Percentiles rank a stretch among this genome's conserved stretches.
Evolutionary conservation across 2,888 invertebrate genomes (phyloP).

Genomic region (Torymus texanus): DNA sequence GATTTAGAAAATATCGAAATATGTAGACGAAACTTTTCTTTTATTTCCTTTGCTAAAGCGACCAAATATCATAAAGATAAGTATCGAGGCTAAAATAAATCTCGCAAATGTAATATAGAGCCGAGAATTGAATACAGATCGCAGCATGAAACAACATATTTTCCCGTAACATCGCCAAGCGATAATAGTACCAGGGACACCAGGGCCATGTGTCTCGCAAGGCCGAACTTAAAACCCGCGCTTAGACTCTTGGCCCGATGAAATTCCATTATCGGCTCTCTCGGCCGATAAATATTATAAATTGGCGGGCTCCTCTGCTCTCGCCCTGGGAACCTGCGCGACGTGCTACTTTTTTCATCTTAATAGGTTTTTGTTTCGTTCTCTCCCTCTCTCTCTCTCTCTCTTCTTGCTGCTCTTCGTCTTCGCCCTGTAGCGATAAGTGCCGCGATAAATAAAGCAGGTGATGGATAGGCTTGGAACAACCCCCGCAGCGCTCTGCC

Average conservation of each 20-base stretch:
- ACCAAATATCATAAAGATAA: too few relatives aligned
- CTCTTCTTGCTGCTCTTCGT: not conserved
- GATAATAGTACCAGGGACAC: not conserved
- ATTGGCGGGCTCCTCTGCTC: constrained; percentile 62
- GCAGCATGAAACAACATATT: constrained; percentile 33
- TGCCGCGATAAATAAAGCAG: constrained; percentile 29
- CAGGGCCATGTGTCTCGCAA: constrained; percentile 23
- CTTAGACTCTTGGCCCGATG: constrained; percentile 47
- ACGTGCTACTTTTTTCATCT: too few relatives aligned
- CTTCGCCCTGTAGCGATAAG: constrained; percentile 1
- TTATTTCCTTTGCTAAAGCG: too few relatives aligned
- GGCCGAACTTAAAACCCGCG: constrained; percentile 42
- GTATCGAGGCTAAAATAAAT: too few relatives aligned
- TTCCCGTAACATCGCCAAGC: constrained; percentile 39
- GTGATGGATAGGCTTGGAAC: constrained; percentile 1
- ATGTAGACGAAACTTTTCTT: too few relatives aligned
- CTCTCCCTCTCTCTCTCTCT: constrained; percentile 9
- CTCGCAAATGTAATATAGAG: too few relatives aligned
- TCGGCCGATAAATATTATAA: constrained; percentile 73
- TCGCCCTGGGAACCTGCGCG: too few relatives aligned
- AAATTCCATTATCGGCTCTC: constrained; percentile 72
- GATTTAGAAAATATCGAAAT: too few relatives aligned
- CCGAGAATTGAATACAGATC: not conserved
- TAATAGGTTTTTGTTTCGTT: too few relatives aligned
- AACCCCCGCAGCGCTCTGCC: not conserved